These are phyloP conservation scores for cat (Felis catus) DNA, from an alignment of 2,113 vertebrate species.

Conservation along the genomic window DNA sequence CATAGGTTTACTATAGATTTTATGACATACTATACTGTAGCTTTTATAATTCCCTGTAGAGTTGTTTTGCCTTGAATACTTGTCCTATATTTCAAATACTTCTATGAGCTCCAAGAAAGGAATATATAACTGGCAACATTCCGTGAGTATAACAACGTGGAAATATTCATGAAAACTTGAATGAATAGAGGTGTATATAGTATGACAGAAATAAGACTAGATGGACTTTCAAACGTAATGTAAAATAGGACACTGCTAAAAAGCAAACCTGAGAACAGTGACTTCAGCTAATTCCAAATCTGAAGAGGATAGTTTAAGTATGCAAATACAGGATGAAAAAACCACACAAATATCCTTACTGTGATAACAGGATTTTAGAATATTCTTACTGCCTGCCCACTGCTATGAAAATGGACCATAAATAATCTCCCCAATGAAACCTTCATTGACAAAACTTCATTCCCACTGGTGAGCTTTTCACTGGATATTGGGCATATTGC, in stretches of 20 bases:
- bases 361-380: neutral
- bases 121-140: neutral
- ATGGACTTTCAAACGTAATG: neutral
- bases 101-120: neutral
- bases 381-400: neutral
- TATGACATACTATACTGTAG: neutral
- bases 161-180: slow-evolving; percentile 18
- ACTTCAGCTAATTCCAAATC: neutral
- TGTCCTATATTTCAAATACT: neutral
- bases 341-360: neutral
- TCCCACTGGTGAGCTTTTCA: neutral
- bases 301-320: neutral
- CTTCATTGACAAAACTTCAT: neutral
- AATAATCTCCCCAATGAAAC: neutral
- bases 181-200: neutral
- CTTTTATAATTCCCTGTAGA: neutral
- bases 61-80: neutral
- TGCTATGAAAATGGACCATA: neutral
- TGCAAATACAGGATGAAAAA: neutral
- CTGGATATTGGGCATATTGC: neutral
- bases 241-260: neutral
- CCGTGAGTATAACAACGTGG: neutral
- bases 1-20: neutral
- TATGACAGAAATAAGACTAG: neutral
- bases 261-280: neutral